Evolutionary conservation across 2,113 vertebrate genomes (phyloP).

Genomic region (Nanorana parkeri): DNA sequence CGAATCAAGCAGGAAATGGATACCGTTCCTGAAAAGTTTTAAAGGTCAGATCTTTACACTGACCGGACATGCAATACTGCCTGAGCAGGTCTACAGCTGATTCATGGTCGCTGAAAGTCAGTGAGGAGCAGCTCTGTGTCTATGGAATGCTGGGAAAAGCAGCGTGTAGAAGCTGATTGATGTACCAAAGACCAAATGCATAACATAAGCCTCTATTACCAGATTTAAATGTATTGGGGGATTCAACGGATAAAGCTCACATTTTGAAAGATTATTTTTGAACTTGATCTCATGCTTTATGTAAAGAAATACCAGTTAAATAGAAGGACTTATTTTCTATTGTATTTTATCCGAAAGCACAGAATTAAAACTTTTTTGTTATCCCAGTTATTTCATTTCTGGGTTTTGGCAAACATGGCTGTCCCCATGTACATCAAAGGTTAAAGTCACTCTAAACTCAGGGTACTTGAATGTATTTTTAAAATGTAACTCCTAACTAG

Average conservation of each 20-base stretch:
- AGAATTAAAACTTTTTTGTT: not conserved
- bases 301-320: not conserved
- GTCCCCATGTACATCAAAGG: too few species aligned
- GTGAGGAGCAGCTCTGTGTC: not conserved
- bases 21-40: conserved; percentile 89
- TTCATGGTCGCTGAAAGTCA: not conserved
- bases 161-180: not conserved
- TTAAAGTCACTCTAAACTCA: too few species aligned
- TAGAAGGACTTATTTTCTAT: not conserved
- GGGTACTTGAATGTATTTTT: too few species aligned
- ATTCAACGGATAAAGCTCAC: conserved; percentile 9
- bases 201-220: conserved; percentile 21
- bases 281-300: conserved; percentile 23
- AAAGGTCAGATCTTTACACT: not conserved
- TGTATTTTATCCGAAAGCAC: not conserved
- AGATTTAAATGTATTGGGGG: conserved; percentile 25
- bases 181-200: not conserved
- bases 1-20: conserved; percentile 94
- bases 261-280: conserved; percentile 25
- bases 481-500: too few species aligned
- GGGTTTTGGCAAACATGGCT: not conserved
- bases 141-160: not conserved
- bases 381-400: not conserved
- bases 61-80: not conserved
- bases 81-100: not conserved